These are phyloP conservation scores for Mycetomoellerius zeteki DNA, from an alignment of 1,140 invertebrate genomes.

Conservation along the genomic window DNA sequence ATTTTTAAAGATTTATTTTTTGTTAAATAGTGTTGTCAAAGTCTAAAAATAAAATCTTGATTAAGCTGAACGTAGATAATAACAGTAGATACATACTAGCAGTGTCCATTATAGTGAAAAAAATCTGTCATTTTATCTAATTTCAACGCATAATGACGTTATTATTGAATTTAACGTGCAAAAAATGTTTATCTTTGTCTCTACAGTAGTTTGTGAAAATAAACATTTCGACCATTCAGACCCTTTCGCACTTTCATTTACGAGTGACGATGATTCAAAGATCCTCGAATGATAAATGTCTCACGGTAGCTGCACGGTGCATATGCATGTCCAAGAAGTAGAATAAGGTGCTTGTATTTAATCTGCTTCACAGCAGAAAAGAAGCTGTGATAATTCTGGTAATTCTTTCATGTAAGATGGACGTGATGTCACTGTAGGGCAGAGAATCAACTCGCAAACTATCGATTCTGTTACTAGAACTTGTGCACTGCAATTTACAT, in stretches of 20 bases:
- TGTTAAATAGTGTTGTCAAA: background rate
- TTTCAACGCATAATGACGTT: background rate
- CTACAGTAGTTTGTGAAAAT: background rate
- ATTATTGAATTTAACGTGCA: background rate
- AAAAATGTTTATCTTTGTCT: background rate
- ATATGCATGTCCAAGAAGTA: constrained; percentile 50
- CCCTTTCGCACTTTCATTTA: constrained; percentile 28
- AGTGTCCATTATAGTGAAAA: background rate
- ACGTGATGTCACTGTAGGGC: constrained; percentile 27
- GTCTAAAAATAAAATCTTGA: constrained; percentile 36
- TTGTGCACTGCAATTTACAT: constrained; percentile 31
- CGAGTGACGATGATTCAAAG: constrained; percentile 20
- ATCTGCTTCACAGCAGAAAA: constrained; percentile 70
- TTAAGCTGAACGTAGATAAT: constrained; percentile 47
- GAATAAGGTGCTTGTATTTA: constrained; percentile 57
- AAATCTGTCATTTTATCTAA: background rate
- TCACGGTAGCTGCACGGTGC: constrained; percentile 39
- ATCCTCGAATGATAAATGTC: constrained; percentile 1
- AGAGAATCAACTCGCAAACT: constrained; percentile 40
- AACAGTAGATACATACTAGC: background rate
- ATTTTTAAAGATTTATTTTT: no score
- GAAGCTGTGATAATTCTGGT: constrained; percentile 71
- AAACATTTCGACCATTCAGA: background rate
- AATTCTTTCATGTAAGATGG: constrained; percentile 58
- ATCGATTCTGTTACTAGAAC: constrained; percentile 53